These are phyloP conservation scores for Sebastes steindachneri DNA, from an alignment of 2,797 vertebrate genomes.

Conservation along the genomic window DNA sequence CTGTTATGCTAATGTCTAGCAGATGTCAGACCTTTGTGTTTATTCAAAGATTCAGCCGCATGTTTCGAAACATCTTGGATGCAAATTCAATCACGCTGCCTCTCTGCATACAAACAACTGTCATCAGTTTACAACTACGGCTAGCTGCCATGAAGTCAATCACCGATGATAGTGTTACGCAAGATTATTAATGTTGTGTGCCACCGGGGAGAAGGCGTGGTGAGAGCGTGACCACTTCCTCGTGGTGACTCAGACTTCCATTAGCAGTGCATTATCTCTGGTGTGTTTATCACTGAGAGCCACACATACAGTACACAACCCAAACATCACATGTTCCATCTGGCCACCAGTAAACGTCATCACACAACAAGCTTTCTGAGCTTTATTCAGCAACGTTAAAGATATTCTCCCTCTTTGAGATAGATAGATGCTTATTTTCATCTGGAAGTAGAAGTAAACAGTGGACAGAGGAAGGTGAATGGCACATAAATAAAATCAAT, in stretches of 20 bases:
- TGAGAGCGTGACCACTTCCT: background rate
- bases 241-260: slow-evolving; percentile 17
- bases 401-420: background rate
- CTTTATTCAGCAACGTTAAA: background rate
- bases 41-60: background rate
- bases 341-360: background rate
- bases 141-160: background rate
- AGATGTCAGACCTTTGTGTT: slow-evolving; percentile 31
- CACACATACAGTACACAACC: background rate
- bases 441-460: background rate
- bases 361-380: no score
- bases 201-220: background rate
- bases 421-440: background rate
- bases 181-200: background rate
- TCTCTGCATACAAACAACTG: background rate
- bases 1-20: slow-evolving; percentile 16
- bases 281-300: slow-evolving; percentile 1
- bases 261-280: slow-evolving; percentile 11
- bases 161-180: background rate
- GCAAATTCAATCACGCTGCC: background rate
- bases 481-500: background rate
- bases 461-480: background rate
- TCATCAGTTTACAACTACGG: background rate
- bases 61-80: slow-evolving; percentile 6
- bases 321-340: slow-evolving; percentile 3